Evolutionary conservation across 1,140 invertebrate species (phyloP).

Genomic region (Drosophila bifasciata): DNA sequence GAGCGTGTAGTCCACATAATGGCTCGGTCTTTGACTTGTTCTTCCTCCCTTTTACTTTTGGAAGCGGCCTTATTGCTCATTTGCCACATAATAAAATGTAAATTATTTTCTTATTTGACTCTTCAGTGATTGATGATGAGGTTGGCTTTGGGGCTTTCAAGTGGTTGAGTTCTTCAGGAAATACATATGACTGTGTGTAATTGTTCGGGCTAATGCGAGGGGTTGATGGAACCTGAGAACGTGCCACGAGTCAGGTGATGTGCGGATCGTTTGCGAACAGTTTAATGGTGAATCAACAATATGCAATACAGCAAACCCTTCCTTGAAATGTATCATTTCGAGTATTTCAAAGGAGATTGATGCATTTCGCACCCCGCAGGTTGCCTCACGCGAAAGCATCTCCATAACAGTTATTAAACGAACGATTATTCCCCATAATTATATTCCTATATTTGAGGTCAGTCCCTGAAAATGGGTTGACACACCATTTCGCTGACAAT

Average conservation of each 20-base stretch:
- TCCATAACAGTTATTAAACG: too few relatives aligned
- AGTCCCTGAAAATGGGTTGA: constrained; percentile 2
- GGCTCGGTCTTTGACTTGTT: constrained; percentile 44
- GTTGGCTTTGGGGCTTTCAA: constrained; percentile 19
- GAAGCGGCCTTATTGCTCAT: constrained; percentile 54
- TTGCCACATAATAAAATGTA: constrained; percentile 54
- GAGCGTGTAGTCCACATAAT: constrained; percentile 70
- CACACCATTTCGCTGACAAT: constrained; percentile 21
- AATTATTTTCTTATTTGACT: constrained; percentile 59
- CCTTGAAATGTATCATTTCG: too few relatives aligned
- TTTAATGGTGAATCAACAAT: neutral
- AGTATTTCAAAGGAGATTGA: neutral
- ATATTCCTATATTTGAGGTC: constrained; percentile 28
- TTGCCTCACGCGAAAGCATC: too few relatives aligned
- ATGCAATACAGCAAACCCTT: too few relatives aligned
- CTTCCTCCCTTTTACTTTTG: constrained; percentile 13
- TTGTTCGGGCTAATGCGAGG: constrained; percentile 17
- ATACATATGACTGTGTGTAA: constrained; percentile 30
- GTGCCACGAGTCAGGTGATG: constrained; percentile 17
- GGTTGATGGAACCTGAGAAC: constrained; percentile 44
- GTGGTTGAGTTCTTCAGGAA: constrained; percentile 35
- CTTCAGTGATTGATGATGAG: constrained; percentile 58
- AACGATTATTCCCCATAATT: constrained; percentile 2
- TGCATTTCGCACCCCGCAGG: too few relatives aligned
- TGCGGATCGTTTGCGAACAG: neutral